Evolutionary conservation across 2,888 invertebrate genomes (phyloP), one percentile per base, ranked within the genome.

Genomic region (Lasioglossum morio): DNA sequence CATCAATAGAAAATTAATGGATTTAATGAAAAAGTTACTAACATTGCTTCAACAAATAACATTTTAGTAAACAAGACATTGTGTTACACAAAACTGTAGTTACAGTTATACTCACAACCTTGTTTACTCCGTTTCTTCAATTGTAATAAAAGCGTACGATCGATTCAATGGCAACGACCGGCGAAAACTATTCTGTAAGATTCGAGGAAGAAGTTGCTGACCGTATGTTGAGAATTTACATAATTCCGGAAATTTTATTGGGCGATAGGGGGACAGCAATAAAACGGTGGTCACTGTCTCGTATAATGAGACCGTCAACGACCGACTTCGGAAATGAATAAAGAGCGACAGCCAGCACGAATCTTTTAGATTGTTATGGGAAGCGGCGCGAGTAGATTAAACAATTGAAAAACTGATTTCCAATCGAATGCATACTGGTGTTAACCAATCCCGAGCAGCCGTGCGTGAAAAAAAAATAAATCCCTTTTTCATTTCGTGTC

Each of bases 391-490:
- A 78, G 77, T 80, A 74, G 80, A 86, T 89, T 87, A 88, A 85
- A 89, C 82, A 85, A 85, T 87, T 69, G 69, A 72, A 82, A 85
- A 89, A 85, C 69, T 77, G 82, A 72, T 79, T 81, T 84, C 81
- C 57, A 70, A 72, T 77, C 43, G 75, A 27, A 72, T 30, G 60
- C 46, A 7, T 37, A n/a, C 43, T n/a, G 14, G 34, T 19, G 43
- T 70, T 53, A 46, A 70, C 46, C 69, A n/a, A 81, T 46, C 53
- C 63, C 63, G 19, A 16, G 19, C 72, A 40, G 37, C 37, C 66
- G n/a, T 40, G 72, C 34, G 40, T 66, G 27, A 27, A 30, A 48
- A 77, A 69, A 69, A 70, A 43, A n/a, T 72, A 40, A 43, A 77
- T 77, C 77, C 60, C 27, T 46, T 75, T 37, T 77, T 34, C 77